Percentiles rank a stretch among this genome's conserved stretches.
These are phyloP conservation scores for Nasonovia ribisnigri DNA, from an alignment of 2,888 invertebrate genomes.

Conservation along the genomic window DNA sequence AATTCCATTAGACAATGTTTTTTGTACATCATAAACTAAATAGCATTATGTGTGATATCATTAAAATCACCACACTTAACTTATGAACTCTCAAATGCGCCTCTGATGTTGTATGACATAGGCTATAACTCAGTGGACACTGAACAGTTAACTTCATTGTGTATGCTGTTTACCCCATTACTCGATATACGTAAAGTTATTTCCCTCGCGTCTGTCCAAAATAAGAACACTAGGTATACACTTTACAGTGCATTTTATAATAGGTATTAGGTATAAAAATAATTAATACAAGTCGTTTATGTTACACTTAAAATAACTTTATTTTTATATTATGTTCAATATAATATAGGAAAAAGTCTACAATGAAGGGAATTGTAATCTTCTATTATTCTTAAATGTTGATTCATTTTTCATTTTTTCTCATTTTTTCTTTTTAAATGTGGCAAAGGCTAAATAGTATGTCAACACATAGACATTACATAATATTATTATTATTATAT, in stretches of 20 bases:
- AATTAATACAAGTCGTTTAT: constrained; percentile 5
- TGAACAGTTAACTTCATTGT: background rate
- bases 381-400: background rate
- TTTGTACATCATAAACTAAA: background rate
- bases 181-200: background rate
- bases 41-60: background rate
- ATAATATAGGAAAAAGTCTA: constrained; percentile 16
- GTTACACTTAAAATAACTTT: constrained; percentile 46
- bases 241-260: background rate
- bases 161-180: background rate
- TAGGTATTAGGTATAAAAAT: background rate
- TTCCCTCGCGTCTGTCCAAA: background rate
- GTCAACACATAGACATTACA: background rate
- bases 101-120: background rate
- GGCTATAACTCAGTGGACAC: background rate
- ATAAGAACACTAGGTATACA: background rate
- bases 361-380: background rate
- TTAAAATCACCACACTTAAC: background rate
- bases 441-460: background rate
- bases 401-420: background rate
- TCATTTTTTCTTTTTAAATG: background rate
- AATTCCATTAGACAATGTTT: background rate
- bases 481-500: background rate
- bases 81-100: background rate
- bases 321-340: constrained; percentile 39